Percentiles rank a stretch among this genome's conserved stretches.
phyloP scores from a whole-genome alignment of 2,888 invertebrate species.

The Chloroclysta siterata region DNA sequence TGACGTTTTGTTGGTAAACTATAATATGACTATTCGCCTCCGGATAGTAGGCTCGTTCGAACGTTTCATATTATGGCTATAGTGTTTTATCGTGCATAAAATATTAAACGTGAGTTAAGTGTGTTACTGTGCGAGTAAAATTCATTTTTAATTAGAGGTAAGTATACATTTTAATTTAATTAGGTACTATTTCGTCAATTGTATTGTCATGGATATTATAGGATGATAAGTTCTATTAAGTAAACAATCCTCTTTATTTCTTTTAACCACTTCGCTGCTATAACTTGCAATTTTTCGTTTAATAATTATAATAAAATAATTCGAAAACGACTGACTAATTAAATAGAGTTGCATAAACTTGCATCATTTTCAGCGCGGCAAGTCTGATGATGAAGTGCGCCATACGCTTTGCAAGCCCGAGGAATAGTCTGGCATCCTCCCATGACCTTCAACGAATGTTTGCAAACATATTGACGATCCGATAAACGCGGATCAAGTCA shows the following conservation, averaged over 20 bases:
- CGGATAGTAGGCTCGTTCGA: constrained; percentile 52
- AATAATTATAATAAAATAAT: not conserved
- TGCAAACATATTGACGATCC: constrained; percentile 18
- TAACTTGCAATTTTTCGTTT: not conserved
- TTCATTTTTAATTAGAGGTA: constrained; percentile 27
- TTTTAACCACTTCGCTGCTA: too few species aligned
- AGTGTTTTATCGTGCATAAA: not conserved
- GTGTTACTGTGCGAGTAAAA: constrained; percentile 10
- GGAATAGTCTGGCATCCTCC: constrained; percentile 17
- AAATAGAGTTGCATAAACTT: constrained; percentile 9
- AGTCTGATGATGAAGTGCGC: constrained; percentile 12
- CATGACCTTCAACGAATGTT: constrained; percentile 27
- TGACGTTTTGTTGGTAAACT: constrained; percentile 39
- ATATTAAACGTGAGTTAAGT: not conserved
- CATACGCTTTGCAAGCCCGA: not conserved
- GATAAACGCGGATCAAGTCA: constrained; percentile 2
- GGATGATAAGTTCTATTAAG: not conserved
- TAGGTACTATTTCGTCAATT: not conserved
- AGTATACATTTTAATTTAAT: constrained; percentile 9
- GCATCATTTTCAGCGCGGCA: constrained; percentile 15
- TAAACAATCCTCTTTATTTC: not conserved
- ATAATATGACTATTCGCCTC: constrained; percentile 49
- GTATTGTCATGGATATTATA: not conserved
- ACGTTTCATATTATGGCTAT: constrained; percentile 44
- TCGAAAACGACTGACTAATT: not conserved